phyloP scores from a whole-genome alignment of 2,888 invertebrate genomes.

The Caenorhabditis plicata region DNA sequence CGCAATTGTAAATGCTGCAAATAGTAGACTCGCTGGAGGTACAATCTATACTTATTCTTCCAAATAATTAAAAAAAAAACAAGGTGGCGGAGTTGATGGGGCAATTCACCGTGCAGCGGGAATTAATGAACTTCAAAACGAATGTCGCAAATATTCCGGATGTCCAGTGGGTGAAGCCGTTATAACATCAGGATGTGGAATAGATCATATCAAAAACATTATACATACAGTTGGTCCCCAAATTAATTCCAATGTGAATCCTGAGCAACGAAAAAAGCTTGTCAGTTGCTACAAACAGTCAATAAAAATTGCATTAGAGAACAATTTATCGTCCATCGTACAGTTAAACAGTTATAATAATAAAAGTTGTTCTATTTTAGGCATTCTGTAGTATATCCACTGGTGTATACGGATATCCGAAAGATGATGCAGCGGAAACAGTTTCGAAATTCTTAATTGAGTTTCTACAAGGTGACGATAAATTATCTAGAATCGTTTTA shows the following conservation, averaged over 20 bases:
- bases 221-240: constrained; percentile 85
- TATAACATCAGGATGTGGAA: constrained; percentile 79
- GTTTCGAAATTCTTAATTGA: constrained; percentile 31
- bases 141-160: constrained; percentile 75
- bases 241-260: constrained; percentile 11
- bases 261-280: constrained; percentile 73
- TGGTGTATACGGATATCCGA: constrained; percentile 86
- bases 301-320: constrained; percentile 70
- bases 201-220: constrained; percentile 77
- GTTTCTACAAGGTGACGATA: constrained; percentile 13
- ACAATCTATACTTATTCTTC: background rate
- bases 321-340: constrained; percentile 73
- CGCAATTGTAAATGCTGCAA: constrained; percentile 88
- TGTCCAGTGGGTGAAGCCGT: constrained; percentile 83
- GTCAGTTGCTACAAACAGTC: constrained; percentile 76
- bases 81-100: constrained; percentile 76
- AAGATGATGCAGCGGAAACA: constrained; percentile 74
- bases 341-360: constrained; percentile 36
- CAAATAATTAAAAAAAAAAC: background rate
- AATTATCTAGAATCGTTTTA: constrained; percentile 32
- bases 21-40: constrained; percentile 79
- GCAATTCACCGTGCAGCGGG: constrained; percentile 85
- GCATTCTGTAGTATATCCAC: constrained; percentile 88
- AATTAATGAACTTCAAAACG: constrained; percentile 70
- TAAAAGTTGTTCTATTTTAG: constrained; percentile 61